Evolutionary conservation across 2,797 vertebrate species (phyloP), one percentile per base, ranked within the genome.

Genomic region (Enteromius mattozi): DNA sequence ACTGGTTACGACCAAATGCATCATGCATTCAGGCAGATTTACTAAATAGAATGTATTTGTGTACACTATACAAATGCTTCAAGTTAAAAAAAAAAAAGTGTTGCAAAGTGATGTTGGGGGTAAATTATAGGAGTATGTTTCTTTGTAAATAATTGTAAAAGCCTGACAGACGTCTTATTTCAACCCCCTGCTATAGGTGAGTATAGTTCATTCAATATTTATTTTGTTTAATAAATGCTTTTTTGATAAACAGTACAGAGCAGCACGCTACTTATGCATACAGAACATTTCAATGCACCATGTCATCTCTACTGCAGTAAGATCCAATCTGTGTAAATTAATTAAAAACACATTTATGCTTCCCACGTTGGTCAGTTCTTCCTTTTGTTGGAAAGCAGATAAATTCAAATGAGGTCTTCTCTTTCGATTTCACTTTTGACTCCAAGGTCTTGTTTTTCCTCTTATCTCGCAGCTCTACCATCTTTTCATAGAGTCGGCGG

Each of bases 401-500:
- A 42, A n/a, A 82, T 74, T 69, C 61, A 33, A 77, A 68, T 40
- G 51, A 83, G 51, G 17, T 78, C 69, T 9, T 82, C 42, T 82
- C 24, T 49, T 66, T 85, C 47, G 35, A 78, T 80, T 66, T 68
- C 78, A 54, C 70, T 75, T 81, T 76, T 80, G 14, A 83, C 66
- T 54, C 72, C 19, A 30, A 68, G 35, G 70, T 82, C 80, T 74
- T 83, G 49, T 83, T 78, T 82, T 70, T 54, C 35, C 47, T 71
- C 61, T 82, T 66, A 83, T 78, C 81, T 83, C 27, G 0, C 59
- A 56, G 40, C 24, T 66, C 24, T 42, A 13, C 45, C 6, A 68
- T 77, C n/a, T 77, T 42, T 83, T 69, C 47, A 56, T n/a, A 21
- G 17, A 82, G 54, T 74, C 54, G 47, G n/a, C 24, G 56, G 63